These are phyloP conservation scores for Tetramorium bicarinatum DNA, from an alignment of 2,888 invertebrate species.

Conservation along the genomic window DNA sequence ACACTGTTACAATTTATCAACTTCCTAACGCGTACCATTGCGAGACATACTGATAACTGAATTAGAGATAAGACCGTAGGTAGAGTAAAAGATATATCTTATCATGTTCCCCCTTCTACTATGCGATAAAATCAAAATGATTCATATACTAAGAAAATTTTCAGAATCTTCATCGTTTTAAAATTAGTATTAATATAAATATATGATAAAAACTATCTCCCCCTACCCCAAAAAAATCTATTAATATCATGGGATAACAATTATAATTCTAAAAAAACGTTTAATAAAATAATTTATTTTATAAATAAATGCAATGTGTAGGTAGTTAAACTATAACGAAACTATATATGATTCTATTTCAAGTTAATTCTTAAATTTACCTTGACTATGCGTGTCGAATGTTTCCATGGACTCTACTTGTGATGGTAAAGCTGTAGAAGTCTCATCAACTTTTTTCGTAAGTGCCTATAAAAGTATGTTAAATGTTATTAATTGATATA, in stretches of 20 bases:
- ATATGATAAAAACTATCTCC: background rate
- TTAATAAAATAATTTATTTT: background rate
- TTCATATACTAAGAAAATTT: background rate
- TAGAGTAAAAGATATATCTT: conserved; percentile 64
- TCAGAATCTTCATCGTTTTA: background rate
- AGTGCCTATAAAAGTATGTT: conserved; percentile 76
- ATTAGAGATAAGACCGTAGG: conserved; percentile 70
- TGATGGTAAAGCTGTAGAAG: conserved; percentile 70
- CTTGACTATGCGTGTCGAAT: conserved; percentile 84
- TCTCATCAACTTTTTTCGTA: conserved; percentile 84
- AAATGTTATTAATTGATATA: conserved; percentile 47
- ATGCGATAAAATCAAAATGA: conserved; percentile 23
- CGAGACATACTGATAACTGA: conserved; percentile 51
- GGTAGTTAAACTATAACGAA: background rate
- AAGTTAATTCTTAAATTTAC: conserved; percentile 68
- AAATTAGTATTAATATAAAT: background rate
- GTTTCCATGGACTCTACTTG: conserved; percentile 80
- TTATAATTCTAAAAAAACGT: background rate
- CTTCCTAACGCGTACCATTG: conserved; percentile 20
- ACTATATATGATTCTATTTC: background rate
- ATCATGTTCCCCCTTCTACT: conserved; percentile 59
- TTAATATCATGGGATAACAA: background rate
- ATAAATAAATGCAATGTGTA: background rate
- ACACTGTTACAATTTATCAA: conserved; percentile 18
- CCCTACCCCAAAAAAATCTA: background rate